Percentiles rank a stretch among this genome's conserved stretches.
These are phyloP conservation scores for Aegypius monachus DNA, from an alignment of 2,113 vertebrate genomes.

Conservation along the genomic window DNA sequence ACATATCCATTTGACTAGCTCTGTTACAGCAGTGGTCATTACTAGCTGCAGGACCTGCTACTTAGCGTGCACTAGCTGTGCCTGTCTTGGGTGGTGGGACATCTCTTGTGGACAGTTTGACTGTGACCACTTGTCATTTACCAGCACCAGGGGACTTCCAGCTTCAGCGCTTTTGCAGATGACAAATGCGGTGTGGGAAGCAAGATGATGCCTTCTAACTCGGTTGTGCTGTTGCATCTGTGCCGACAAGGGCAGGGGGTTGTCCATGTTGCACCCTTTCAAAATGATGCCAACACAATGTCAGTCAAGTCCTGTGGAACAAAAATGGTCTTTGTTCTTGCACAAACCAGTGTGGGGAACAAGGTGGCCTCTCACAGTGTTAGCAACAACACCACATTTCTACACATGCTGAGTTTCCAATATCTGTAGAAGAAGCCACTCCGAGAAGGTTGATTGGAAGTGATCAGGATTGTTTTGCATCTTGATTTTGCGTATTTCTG, in stretches of 20 bases:
- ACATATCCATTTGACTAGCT: not conserved
- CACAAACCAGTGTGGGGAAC: not conserved
- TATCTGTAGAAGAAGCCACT: not conserved
- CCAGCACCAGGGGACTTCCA: not conserved
- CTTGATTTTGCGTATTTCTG: not conserved
- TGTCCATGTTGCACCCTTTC: not conserved
- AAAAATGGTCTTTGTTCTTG: not conserved
- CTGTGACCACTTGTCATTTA: not conserved
- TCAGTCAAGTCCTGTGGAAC: not conserved
- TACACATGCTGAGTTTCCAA: not conserved
- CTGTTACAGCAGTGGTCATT: not conserved
- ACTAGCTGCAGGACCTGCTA: not conserved
- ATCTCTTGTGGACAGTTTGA: not conserved
- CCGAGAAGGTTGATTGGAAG: not conserved
- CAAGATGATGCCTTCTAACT: not conserved
- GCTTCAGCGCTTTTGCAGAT: not conserved
- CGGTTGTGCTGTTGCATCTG: rapidly evolving
- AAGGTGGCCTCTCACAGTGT: not conserved
- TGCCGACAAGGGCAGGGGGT: not conserved
- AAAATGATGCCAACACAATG: not conserved
- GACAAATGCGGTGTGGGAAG: not conserved
- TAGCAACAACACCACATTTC: not conserved
- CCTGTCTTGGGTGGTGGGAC: not conserved
- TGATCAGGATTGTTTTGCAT: not conserved
- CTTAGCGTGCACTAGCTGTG: not conserved